A percentile compares a stretch with the other conserved stretches of the same genome.
Evolutionary conservation across 2,113 vertebrate species (phyloP).

Genomic region (Gnathonemus longibarbis): DNA sequence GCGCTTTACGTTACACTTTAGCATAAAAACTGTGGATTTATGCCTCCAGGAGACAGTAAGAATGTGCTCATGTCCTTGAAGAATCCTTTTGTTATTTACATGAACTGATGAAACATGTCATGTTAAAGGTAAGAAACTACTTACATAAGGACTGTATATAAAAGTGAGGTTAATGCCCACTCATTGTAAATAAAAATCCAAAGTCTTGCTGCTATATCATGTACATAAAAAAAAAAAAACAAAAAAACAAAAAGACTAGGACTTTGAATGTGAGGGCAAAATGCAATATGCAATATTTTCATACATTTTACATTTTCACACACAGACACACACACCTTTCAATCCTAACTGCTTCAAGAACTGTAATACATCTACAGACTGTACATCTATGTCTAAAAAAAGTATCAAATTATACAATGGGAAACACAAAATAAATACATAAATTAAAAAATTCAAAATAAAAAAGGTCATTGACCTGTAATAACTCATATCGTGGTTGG

Average conservation of each 20-base stretch:
- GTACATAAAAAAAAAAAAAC: not conserved
- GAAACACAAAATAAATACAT: slow-evolving; percentile 6
- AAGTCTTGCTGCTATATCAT: not conserved
- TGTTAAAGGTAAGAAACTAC: not conserved
- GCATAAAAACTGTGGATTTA: not conserved
- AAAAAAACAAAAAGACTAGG: not conserved
- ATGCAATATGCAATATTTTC: not conserved
- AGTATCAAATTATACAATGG: slow-evolving; percentile 11
- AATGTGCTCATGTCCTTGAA: not conserved
- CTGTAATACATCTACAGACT: not conserved
- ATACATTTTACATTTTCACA: not conserved
- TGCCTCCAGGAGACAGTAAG: not conserved
- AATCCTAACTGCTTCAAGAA: not conserved
- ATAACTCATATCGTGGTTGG: not conserved
- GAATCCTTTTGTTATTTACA: not conserved
- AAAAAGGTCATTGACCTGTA: not conserved
- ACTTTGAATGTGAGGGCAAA: not conserved
- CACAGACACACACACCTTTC: not conserved
- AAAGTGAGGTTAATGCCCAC: not conserved
- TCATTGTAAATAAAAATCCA: not conserved
- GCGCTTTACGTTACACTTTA: not conserved
- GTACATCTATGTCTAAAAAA: not conserved
- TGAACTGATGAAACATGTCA: not conserved
- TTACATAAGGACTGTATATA: not conserved
- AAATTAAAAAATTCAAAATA: not conserved